Conservation (phyloP, 1,140 invertebrate species). For the Dendrolimus kikuchii region DNA sequence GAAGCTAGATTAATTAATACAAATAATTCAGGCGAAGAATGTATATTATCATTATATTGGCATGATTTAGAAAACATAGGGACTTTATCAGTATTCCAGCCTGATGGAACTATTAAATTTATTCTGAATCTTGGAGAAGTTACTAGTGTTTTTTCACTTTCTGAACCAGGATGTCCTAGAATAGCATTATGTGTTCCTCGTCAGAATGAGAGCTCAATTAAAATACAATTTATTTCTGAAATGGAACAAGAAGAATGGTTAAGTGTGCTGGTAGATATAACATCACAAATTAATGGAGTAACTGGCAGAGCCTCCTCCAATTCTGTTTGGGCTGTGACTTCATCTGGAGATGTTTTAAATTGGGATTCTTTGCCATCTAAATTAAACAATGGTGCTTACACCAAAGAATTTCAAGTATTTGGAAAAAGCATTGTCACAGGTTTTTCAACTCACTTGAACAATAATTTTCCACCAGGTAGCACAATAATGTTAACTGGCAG, state of each 20-base stretch:
- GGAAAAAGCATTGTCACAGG: slow-evolving; percentile 75
- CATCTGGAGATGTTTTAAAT: slow-evolving; percentile 85
- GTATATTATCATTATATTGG: slow-evolving; percentile 88
- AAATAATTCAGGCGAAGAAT: slow-evolving; percentile 78
- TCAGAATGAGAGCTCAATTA: slow-evolving; percentile 73
- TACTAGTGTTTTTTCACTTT: slow-evolving; percentile 81
- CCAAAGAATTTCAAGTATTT: slow-evolving; percentile 80
- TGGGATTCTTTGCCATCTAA: slow-evolving; percentile 78
- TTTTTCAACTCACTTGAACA: slow-evolving; percentile 71
- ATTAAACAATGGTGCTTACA: slow-evolving; percentile 65
- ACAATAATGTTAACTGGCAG: slow-evolving; percentile 78
- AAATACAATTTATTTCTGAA: slow-evolving; percentile 84
- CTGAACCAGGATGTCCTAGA: slow-evolving; percentile 83
- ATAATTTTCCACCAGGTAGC: slow-evolving; percentile 78
- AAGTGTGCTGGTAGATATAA: slow-evolving; percentile 79
- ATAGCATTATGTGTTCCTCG: slow-evolving; percentile 81
- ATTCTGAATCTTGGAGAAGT: slow-evolving; percentile 78
- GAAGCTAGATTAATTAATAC: slow-evolving; percentile 79
- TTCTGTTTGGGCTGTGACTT: slow-evolving; percentile 85
- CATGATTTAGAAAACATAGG: slow-evolving; percentile 76
- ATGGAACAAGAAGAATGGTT: slow-evolving; percentile 91
- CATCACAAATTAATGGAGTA: slow-evolving; percentile 80
- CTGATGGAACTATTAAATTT: slow-evolving; percentile 83
- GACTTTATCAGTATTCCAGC: slow-evolving; percentile 83
- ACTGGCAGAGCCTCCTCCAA: slow-evolving; percentile 78